Percentiles rank a stretch among this genome's conserved stretches.
These are phyloP conservation scores for Etheostoma cragini DNA, from an alignment of 2,113 vertebrate genomes.

Conservation along the genomic window DNA sequence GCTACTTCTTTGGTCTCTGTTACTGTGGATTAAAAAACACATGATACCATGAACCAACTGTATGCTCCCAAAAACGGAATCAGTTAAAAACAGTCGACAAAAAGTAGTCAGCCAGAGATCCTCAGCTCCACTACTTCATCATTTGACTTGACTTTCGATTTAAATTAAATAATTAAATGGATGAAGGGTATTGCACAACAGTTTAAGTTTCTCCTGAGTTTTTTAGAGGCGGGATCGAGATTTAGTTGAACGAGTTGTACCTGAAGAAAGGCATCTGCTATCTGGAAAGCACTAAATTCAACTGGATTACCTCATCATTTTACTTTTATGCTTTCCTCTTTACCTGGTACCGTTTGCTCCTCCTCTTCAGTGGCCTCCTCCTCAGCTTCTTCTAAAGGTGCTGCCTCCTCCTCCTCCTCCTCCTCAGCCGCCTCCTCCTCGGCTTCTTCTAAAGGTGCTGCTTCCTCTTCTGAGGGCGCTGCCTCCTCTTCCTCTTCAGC, in stretches of 20 bases:
- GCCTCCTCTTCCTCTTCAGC: slow-evolving; percentile 5
- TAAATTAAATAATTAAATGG: too few species aligned
- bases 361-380: slow-evolving; percentile 31
- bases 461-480: neutral
- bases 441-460: neutral
- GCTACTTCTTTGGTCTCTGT: slow-evolving; percentile 33
- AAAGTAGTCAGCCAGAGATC: too few species aligned
- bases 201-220: too few species aligned
- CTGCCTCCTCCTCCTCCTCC: slow-evolving; percentile 36
- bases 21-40: neutral
- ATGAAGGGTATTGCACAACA: too few species aligned
- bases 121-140: too few species aligned
- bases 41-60: neutral
- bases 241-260: too few species aligned
- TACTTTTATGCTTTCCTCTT: neutral
- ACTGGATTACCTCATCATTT: neutral
- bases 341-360: slow-evolving; percentile 43
- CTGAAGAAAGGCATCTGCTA: too few species aligned
- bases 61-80: neutral
- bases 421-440: neutral
- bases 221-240: too few species aligned
- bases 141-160: too few species aligned
- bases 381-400: slow-evolving; percentile 7
- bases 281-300: neutral
- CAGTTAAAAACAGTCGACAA: neutral